Conservation (phyloP, 2,113 vertebrate genomes). For the Harpagus bidentatus region DNA sequence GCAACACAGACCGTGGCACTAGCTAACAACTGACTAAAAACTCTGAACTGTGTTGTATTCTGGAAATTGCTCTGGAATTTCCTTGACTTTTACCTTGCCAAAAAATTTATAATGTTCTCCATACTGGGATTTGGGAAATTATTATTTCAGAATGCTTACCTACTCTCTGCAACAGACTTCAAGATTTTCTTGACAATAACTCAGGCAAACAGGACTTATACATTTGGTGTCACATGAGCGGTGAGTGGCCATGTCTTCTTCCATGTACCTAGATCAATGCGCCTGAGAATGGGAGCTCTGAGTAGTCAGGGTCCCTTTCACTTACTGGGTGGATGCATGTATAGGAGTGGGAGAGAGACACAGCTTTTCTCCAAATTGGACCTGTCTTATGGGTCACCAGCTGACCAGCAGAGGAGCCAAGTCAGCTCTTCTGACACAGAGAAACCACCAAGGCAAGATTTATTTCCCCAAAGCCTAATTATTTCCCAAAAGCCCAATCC, state of each 20-base stretch:
- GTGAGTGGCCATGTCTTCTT: not conserved
- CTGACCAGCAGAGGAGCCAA: not conserved
- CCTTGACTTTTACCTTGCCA: not conserved
- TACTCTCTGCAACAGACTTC: not conserved
- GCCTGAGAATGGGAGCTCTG: not conserved
- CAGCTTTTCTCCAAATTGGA: not conserved
- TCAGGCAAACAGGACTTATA: not conserved
- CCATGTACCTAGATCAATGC: not conserved
- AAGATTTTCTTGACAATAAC: not conserved
- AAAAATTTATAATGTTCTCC: not conserved
- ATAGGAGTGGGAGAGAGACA: not conserved
- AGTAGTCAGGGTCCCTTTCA: not conserved
- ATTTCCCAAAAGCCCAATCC: not conserved
- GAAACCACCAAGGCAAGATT: not conserved
- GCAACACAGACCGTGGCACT: rapidly evolving
- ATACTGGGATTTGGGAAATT: not conserved
- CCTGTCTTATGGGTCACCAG: not conserved
- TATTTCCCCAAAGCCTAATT: not conserved
- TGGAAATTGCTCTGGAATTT: not conserved
- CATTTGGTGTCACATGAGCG: not conserved
- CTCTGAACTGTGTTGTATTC: not conserved
- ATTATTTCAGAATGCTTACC: not conserved
- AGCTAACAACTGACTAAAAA: not conserved
- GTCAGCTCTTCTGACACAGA: not conserved
- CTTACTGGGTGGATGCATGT: not conserved